Conservation (phyloP, 2,888 invertebrate genomes). For the Amphiduros pacificus region DNA sequence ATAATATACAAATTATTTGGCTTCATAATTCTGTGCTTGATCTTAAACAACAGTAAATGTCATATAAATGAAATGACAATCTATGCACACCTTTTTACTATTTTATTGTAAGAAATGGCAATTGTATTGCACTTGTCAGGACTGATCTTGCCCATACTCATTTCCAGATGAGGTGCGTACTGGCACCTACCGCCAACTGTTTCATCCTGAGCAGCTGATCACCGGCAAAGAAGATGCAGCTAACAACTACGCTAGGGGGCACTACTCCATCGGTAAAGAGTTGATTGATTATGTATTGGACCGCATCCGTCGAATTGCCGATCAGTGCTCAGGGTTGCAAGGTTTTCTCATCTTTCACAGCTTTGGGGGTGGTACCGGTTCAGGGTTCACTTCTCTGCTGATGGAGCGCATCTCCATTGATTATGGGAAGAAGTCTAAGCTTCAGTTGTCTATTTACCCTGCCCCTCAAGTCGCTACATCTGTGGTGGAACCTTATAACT, state of each 20-base stretch:
- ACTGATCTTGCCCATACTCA: too few species aligned
- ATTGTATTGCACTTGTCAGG: too few species aligned
- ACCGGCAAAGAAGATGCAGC: conserved; percentile 15
- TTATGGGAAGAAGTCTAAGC: conserved; percentile 16
- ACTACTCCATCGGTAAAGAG: conserved; percentile 86
- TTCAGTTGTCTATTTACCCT: conserved; percentile 66
- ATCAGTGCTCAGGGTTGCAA: conserved; percentile 75
- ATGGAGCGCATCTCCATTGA: conserved; percentile 13
- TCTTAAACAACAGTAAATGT: too few species aligned
- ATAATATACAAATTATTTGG: too few species aligned
- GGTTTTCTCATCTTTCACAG: conserved; percentile 60
- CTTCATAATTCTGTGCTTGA: too few species aligned
- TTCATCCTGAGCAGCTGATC: conserved; percentile 16
- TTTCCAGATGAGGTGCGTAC: conserved; percentile 90
- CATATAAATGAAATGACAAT: too few species aligned
- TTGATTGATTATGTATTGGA: conserved; percentile 76
- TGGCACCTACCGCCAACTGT: conserved; percentile 58
- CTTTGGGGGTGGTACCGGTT: conserved; percentile 13
- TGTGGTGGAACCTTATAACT: not conserved
- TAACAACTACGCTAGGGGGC: conserved; percentile 15
- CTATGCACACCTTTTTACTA: too few species aligned
- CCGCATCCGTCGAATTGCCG: conserved; percentile 71
- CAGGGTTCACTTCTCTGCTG: conserved; percentile 10
- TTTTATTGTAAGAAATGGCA: too few species aligned
- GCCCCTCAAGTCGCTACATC: conserved; percentile 89